Evolutionary conservation across 2,888 invertebrate species (phyloP).

Genomic region (Agrypnus murinus): DNA sequence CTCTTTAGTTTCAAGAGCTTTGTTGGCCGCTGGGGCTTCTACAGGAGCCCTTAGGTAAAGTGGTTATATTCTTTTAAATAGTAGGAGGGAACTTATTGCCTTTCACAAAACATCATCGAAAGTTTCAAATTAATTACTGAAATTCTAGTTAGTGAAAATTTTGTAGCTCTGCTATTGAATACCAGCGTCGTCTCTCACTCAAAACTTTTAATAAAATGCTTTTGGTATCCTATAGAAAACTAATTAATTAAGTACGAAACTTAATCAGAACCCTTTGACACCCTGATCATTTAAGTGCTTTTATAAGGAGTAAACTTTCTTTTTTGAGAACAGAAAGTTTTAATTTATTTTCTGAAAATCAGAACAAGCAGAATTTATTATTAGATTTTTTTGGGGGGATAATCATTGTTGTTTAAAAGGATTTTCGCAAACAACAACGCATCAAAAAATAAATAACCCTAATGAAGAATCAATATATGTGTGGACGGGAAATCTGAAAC

Average conservation of each 20-base stretch:
- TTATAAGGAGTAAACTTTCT: neutral
- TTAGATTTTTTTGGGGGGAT: neutral
- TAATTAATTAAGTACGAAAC: slow-evolving; percentile 30
- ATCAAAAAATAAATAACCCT: too few relatives aligned
- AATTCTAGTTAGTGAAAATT: neutral
- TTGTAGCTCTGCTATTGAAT: slow-evolving; percentile 3
- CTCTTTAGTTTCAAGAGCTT: slow-evolving; percentile 42
- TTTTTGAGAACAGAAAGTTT: neutral
- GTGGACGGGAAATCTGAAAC: neutral
- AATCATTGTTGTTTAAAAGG: neutral
- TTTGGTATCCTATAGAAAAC: slow-evolving; percentile 14
- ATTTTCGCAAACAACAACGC: too few relatives aligned
- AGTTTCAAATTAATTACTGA: slow-evolving; percentile 25
- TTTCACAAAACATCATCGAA: neutral
- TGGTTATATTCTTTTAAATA: slow-evolving; percentile 43
- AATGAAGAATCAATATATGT: slow-evolving; percentile 18
- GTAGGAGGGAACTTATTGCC: neutral
- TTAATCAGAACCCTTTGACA: neutral
- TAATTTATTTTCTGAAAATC: slow-evolving; percentile 12
- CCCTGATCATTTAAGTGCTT: neutral
- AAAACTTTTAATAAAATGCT: slow-evolving; percentile 22
- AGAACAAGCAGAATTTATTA: neutral
- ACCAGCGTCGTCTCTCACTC: neutral
- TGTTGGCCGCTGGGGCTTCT: slow-evolving; percentile 40
- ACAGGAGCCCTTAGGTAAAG: slow-evolving; percentile 42